Evolutionary conservation across 2,113 vertebrate genomes (phyloP), one percentile per base, ranked within the genome.

Genomic region (Periophthalmus modestus): DNA sequence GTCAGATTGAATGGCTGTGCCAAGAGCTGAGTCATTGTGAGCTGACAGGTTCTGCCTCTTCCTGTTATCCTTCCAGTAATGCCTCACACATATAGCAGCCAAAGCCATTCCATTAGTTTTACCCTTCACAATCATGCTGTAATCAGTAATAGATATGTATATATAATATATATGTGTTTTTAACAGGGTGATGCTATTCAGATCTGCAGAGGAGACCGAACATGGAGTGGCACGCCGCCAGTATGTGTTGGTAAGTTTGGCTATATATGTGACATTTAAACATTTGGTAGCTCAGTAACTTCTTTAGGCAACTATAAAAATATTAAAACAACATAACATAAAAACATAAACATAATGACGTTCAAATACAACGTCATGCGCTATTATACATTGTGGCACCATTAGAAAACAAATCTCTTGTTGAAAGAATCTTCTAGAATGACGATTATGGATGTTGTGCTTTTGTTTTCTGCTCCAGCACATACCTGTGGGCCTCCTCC

Each of bases 401-500:
- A 16, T 4, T 5, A 50, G n/a, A 10, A 54, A 19, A 54, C 50
- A 54, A 19, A 18, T n/a, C 4, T 54, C 19, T 7, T 11, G 4
- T 19, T 24, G 21, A 24, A 24, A 5, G 2, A 34, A 33, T 3
- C 59, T 62, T 5, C 15, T 62, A 15, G 58, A 59, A 57, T 57
- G 55, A 14, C 21, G 14, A 1, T 11, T 14, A 24, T 58, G 23
- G 13, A 28, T 11, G 2, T 10, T 63, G 50, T 0, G 39, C 21
- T 13, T 16, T 19, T 77, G 54, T 72, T 0, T 78, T 78, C 52
- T 70, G 9, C 73, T 55, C 55, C 79, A 91, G 92, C 67, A 0
- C 90, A 95, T n/a, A 89, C 94, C 21, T 99, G 98, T 84, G 93
- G 85, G 54, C 84, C 92, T 28, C 96, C 97, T 71, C 97, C 97